Percentiles rank a stretch among this genome's conserved stretches.
Conservation (phyloP, 37 sponge, comb jelly and placozoan genomes). For the Diacarnus erythraeanus region DNA sequence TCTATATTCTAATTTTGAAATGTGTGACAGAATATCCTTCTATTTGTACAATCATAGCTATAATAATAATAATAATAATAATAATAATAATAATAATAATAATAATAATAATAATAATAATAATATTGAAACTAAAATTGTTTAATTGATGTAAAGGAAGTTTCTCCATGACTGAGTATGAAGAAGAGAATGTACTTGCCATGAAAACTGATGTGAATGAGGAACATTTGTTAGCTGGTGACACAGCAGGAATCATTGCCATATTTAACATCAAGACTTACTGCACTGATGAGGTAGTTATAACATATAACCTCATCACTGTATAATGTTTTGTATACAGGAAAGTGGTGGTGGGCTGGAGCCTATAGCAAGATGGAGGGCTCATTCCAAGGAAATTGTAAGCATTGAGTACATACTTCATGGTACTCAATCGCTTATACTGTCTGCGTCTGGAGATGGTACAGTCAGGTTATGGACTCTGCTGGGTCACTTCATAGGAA, state of each 20-base stretch:
- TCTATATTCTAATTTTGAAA: too few relatives aligned
- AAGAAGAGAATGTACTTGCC: constrained; percentile 83
- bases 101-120: too few relatives aligned
- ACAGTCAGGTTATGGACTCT: constrained; percentile 89
- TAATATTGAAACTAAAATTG: too few relatives aligned
- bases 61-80: too few relatives aligned
- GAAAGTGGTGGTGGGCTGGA: background rate
- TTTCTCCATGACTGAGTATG: constrained; percentile 67
- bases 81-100: too few relatives aligned
- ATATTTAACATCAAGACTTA: constrained; percentile 79
- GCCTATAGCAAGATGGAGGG: constrained; percentile 57
- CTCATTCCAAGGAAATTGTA: constrained; percentile 76
- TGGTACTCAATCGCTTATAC: constrained; percentile 56
- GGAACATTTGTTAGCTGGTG: constrained; percentile 80
- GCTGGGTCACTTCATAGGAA: constrained; percentile 85
- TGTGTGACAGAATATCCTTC: too few relatives aligned
- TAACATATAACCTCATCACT: too few relatives aligned
- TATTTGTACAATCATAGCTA: too few relatives aligned
- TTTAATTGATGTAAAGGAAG: constrained; percentile 57
- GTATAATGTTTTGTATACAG: background rate
- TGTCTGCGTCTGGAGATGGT: constrained; percentile 84
- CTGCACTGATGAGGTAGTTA: constrained; percentile 8
- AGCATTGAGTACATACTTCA: constrained; percentile 64
- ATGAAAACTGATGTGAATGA: constrained; percentile 77
- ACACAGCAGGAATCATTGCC: constrained; percentile 82